A percentile compares a stretch with the other conserved stretches of the same genome.
These are phyloP conservation scores for Phalacrocorax carbo DNA, from an alignment of 2,113 vertebrate genomes.

Conservation along the genomic window DNA sequence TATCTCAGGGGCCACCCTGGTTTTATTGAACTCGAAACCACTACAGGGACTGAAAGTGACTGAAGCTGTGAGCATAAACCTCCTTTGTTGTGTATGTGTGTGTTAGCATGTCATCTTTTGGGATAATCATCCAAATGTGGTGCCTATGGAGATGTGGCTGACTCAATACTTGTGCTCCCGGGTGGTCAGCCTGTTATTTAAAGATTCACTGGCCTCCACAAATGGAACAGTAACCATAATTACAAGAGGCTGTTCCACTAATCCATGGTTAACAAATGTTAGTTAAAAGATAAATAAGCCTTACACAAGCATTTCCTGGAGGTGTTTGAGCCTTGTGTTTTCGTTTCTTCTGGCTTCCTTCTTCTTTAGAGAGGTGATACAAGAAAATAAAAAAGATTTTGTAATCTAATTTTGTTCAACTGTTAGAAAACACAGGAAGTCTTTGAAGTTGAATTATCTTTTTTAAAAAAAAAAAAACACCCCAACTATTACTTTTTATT, in stretches of 20 bases:
- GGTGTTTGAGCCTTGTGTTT: constrained; percentile 36
- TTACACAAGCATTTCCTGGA: constrained; percentile 65
- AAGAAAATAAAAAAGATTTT: background rate
- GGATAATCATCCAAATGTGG: constrained; percentile 69
- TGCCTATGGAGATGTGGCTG: constrained; percentile 71
- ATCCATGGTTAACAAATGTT: constrained; percentile 74
- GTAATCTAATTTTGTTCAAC: constrained; percentile 53
- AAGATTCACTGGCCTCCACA: constrained; percentile 76
- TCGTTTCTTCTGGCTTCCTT: constrained; percentile 37
- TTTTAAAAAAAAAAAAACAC: accelerated
- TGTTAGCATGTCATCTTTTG: constrained; percentile 61
- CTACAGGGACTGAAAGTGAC: constrained; percentile 67
- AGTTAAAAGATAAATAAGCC: constrained; percentile 75
- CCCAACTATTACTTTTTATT: constrained; percentile 25
- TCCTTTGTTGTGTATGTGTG: constrained; percentile 51
- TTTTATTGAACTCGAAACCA: constrained; percentile 75
- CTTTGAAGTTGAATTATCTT: constrained; percentile 63
- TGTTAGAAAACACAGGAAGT: constrained; percentile 33
- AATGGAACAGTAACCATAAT: constrained; percentile 76
- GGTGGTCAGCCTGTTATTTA: constrained; percentile 81
- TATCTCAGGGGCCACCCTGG: constrained; percentile 72
- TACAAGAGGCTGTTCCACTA: constrained; percentile 74
- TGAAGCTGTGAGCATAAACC: constrained; percentile 59
- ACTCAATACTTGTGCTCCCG: constrained; percentile 65
- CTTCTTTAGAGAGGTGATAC: background rate